Percentiles rank a stretch among this genome's conserved stretches.
phyloP scores from a whole-genome alignment of 2,113 vertebrate genomes.

The Hemiscyllium ocellatum region DNA sequence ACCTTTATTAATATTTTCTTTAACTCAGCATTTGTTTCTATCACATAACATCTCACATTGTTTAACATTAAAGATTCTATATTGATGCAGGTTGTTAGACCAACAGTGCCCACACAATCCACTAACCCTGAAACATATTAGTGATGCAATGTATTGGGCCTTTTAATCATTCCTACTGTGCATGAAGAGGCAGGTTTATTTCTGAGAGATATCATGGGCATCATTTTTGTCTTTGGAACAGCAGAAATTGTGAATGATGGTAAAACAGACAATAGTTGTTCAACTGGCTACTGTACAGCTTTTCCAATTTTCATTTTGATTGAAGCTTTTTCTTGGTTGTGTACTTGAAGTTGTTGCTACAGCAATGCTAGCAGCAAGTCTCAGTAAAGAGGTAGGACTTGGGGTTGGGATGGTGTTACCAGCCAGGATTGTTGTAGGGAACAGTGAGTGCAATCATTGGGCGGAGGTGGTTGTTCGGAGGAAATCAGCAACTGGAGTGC shows the following conservation, averaged over 20 bases:
- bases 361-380: neutral
- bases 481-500: neutral
- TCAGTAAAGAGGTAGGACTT: neutral
- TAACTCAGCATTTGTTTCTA: neutral
- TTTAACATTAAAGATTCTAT: neutral
- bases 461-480: neutral
- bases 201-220: neutral
- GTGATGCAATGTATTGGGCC: neutral
- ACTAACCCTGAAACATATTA: neutral
- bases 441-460: too few species aligned
- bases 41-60: neutral
- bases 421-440: too few species aligned
- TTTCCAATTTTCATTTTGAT: neutral
- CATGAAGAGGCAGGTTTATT: neutral
- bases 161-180: neutral
- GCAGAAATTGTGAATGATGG: neutral
- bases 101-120: neutral
- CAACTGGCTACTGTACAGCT: neutral
- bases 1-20: neutral
- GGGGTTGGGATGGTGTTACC: too few species aligned
- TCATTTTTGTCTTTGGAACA: neutral
- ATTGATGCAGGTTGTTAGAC: neutral
- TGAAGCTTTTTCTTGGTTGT: neutral
- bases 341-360: neutral
- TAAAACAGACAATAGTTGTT: neutral